Conservation (phyloP, 2,888 invertebrate genomes). For the Thymelicus sylvestris region DNA sequence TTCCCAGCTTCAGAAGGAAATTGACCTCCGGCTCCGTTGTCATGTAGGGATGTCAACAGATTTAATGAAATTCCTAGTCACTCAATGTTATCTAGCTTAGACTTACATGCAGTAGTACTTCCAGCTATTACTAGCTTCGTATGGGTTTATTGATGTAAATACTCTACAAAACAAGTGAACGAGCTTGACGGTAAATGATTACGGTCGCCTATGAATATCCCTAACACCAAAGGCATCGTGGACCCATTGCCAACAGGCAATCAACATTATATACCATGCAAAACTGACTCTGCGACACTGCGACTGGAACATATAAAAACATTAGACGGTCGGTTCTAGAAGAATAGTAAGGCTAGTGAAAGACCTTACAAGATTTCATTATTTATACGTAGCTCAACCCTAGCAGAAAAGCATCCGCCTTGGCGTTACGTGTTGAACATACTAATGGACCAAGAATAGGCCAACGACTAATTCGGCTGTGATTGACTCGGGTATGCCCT, state of each 20-base stretch:
- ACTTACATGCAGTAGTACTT: too few relatives aligned
- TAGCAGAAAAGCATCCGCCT: conserved; percentile 39
- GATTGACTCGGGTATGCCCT: conserved; percentile 39
- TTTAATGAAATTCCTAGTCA: too few relatives aligned
- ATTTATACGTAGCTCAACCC: conserved; percentile 5
- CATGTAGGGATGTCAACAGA: conserved; percentile 13
- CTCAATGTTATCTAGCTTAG: too few relatives aligned
- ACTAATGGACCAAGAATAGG: conserved; percentile 51
- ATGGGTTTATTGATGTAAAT: too few relatives aligned
- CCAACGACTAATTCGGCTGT: conserved; percentile 44
- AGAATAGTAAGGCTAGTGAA: not conserved
- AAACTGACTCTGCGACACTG: too few relatives aligned
- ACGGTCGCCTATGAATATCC: too few relatives aligned
- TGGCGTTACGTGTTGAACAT: conserved; percentile 59
- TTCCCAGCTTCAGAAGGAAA: conserved; percentile 56
- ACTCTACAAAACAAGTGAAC: too few relatives aligned
- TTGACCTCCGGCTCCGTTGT: conserved; percentile 57
- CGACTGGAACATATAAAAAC: not conserved
- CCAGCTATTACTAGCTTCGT: too few relatives aligned
- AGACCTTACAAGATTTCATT: not conserved
- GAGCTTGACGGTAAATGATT: too few relatives aligned
- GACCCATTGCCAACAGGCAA: too few relatives aligned
- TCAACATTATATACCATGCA: too few relatives aligned
- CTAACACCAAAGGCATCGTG: too few relatives aligned
- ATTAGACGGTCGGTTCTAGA: not conserved